Percentiles rank a stretch among this genome's conserved stretches.
Evolutionary conservation across 2,888 invertebrate genomes (phyloP).

Genomic region (Drosophila subsilvestris): DNA sequence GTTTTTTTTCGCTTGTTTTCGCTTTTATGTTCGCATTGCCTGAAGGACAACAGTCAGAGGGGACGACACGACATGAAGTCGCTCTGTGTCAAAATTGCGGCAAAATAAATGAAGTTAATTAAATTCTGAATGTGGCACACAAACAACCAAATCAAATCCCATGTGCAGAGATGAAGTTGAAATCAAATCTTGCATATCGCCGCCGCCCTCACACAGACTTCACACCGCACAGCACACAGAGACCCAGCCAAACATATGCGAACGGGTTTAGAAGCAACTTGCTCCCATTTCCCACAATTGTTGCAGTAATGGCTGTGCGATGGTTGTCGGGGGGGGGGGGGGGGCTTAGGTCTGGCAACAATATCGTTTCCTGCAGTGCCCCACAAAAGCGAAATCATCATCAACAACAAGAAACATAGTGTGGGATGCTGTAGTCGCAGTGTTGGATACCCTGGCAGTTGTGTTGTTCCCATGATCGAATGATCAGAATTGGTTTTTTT

Average conservation of each 20-base stretch:
- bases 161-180: slow-evolving; percentile 43
- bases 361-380: slow-evolving; percentile 59
- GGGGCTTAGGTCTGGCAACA: neutral
- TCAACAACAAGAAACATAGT: slow-evolving; percentile 15
- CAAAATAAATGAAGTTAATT: slow-evolving; percentile 64
- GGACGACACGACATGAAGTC: neutral
- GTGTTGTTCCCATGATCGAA: too few relatives aligned
- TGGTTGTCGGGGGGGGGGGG: neutral
- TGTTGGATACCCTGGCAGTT: neutral
- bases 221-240: slow-evolving; percentile 26
- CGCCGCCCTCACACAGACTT: slow-evolving; percentile 58
- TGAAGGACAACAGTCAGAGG: slow-evolving; percentile 5
- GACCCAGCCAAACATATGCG: slow-evolving; percentile 28
- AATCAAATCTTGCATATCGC: slow-evolving; percentile 79
- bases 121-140: slow-evolving; percentile 53
- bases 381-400: slow-evolving; percentile 33
- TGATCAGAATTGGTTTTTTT: too few relatives aligned
- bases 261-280: slow-evolving; percentile 60
- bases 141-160: slow-evolving; percentile 10
- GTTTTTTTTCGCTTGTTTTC: slow-evolving; percentile 6
- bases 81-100: slow-evolving; percentile 33
- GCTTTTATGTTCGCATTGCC: neutral
- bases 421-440: neutral
- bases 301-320: slow-evolving; percentile 4
- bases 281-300: slow-evolving; percentile 47